Evolutionary conservation across 2,797 vertebrate species (phyloP).

Genomic region (Molossus alvarezi): DNA sequence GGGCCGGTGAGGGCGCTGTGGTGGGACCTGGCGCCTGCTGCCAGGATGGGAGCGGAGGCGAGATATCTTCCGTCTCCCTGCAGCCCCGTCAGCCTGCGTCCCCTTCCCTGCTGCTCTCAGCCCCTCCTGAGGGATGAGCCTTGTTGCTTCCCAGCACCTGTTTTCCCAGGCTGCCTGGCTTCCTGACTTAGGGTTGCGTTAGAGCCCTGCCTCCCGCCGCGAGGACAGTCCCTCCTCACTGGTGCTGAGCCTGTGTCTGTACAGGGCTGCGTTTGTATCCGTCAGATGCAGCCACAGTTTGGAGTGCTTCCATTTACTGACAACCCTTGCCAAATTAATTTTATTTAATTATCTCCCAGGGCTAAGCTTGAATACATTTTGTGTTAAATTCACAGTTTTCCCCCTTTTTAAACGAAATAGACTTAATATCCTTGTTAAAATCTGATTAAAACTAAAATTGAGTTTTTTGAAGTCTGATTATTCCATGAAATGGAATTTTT

Average conservation of each 20-base stretch:
- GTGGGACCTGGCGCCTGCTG: not conserved
- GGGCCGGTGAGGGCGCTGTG: too few relatives aligned
- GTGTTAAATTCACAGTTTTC: slow-evolving; percentile 92
- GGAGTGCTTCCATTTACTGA: slow-evolving; percentile 90
- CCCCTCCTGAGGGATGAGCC: not conserved
- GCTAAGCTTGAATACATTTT: slow-evolving; percentile 93
- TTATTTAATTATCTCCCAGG: slow-evolving; percentile 94
- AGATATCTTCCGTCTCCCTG: not conserved
- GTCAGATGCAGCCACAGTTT: slow-evolving; percentile 83
- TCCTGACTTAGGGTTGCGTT: fast-evolving
- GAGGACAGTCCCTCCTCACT: slow-evolving; percentile 45
- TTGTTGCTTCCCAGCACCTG: fast-evolving
- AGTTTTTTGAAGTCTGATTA: slow-evolving; percentile 95
- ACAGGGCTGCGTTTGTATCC: slow-evolving; percentile 88
- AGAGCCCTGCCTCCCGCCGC: not conserved
- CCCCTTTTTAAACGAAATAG: slow-evolving; percentile 91
- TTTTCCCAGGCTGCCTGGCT: not conserved
- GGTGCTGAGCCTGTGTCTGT: slow-evolving; percentile 82
- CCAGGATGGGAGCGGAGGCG: fast-evolving
- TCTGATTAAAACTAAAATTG: slow-evolving; percentile 94
- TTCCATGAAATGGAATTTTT: slow-evolving; percentile 95
- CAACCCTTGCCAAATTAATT: slow-evolving; percentile 93
- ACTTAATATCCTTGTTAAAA: slow-evolving; percentile 94
- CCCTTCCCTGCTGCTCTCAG: not conserved
- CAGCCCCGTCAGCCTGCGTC: not conserved